Percentiles rank a stretch among this genome's conserved stretches.
These are phyloP conservation scores for Amphiduros pacificus DNA, from an alignment of 2,888 invertebrate genomes.

Conservation along the genomic window DNA sequence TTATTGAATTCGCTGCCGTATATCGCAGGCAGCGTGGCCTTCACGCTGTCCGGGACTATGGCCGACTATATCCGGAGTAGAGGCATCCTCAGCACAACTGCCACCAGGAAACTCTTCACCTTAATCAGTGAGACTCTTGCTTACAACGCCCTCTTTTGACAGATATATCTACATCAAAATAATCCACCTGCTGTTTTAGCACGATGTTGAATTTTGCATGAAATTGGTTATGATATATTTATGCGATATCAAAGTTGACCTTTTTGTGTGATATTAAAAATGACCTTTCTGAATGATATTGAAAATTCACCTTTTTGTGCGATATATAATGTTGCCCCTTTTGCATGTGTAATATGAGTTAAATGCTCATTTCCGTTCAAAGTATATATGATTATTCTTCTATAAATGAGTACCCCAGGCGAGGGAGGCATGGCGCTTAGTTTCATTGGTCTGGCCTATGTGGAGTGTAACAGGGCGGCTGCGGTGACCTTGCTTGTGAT, in stretches of 20 bases:
- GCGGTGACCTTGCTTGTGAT: not conserved
- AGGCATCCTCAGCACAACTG: not conserved
- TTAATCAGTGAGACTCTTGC: not conserved
- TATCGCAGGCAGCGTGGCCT: not conserved
- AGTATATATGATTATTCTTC: no score
- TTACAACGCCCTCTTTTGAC: not conserved
- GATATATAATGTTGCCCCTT: no score
- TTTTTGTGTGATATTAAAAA: not conserved
- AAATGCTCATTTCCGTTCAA: no score
- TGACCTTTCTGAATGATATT: not conserved
- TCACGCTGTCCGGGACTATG: not conserved
- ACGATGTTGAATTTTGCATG: no score
- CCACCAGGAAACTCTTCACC: slow-evolving; percentile 1
- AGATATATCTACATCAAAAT: no score
- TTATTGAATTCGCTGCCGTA: not conserved
- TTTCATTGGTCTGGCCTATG: not conserved
- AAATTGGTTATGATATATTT: no score
- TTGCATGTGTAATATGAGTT: no score
- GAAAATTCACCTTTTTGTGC: no score
- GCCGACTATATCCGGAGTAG: not conserved
- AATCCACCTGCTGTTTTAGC: no score
- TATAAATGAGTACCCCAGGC: no score
- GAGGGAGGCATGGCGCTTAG: not conserved
- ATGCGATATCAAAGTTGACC: no score
- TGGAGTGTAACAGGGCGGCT: not conserved